A percentile compares a stretch with the other conserved stretches of the same genome.
These are phyloP conservation scores for Ictalurus furcatus DNA, from an alignment of 2,113 vertebrate genomes.

Conservation along the genomic window DNA sequence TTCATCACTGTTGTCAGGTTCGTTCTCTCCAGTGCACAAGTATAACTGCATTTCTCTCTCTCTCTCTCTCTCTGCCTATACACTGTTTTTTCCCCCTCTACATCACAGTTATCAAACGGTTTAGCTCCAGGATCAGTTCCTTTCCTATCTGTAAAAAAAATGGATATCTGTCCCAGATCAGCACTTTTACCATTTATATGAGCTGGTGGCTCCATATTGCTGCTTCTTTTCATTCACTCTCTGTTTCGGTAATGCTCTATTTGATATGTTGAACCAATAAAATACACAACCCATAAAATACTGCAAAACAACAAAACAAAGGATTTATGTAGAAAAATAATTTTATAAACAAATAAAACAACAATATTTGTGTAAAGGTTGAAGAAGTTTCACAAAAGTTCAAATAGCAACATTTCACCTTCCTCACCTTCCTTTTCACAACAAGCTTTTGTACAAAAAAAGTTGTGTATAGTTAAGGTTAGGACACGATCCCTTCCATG, in stretches of 20 bases:
- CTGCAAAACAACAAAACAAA: conserved; percentile 15
- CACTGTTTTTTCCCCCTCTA: neutral
- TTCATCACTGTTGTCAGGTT: neutral
- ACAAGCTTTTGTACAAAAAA: neutral
- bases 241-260: neutral
- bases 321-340: conserved; percentile 42
- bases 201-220: neutral
- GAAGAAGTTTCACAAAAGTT: conserved; percentile 15
- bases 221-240: neutral
- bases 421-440: neutral
- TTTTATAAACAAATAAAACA: conserved; percentile 37
- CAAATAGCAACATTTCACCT: neutral
- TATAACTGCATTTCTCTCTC: neutral
- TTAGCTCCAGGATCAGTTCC: neutral
- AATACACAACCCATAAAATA: neutral
- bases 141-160: neutral
- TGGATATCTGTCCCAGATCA: neutral
- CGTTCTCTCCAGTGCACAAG: too few species aligned
- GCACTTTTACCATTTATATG: neutral
- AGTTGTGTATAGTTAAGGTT: neutral
- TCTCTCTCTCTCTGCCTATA: neutral
- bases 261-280: neutral
- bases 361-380: neutral
- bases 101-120: neutral
- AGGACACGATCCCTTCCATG: neutral